Evolutionary conservation across 1,140 invertebrate genomes (phyloP), one percentile per base, ranked within the genome.

Genomic region (Babylonia areolata): DNA sequence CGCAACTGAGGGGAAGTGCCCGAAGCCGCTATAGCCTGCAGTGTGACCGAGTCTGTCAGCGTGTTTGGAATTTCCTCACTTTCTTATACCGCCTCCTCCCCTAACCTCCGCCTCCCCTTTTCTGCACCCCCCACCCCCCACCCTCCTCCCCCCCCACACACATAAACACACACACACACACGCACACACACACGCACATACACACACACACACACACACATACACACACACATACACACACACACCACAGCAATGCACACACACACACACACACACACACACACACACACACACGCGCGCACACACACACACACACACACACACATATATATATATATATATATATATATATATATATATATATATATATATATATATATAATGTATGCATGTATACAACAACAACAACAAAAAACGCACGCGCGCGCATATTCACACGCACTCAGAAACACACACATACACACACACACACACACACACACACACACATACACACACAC

Each of bases 401-500:
- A 12, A 64, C 58, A 64, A 12, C 15, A 12, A 64, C 58, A 64
- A 12, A 64, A 9, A 12, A 64, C 58, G 28, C 58, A 11, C 58
- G 28, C 58, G 2, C 58, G 2, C 58, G 28, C 58, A 64, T 23
- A 64, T 23, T 23, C 58, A 64, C 58, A 64, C 58, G 28, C 58
- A 64, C 58, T 23, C 58, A 64, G 15, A 28, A 6, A 51, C 46
- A 51, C 46, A 51, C 46, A 51, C 2, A 51, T 17, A 51, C 46
- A 2, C 46, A 51, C 46, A 1, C 46, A 51, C 46, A 2, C 46
- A 51, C 46, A 51, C 46, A 51, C 6, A 64, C 58, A 64, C 6
- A 64, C 58, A 64, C 58, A 64, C 58, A 64, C 58, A 64, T 23
- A 64, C 58, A 64, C 58, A 64, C 58, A 64, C 58, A 64, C 58